A percentile compares a stretch with the other conserved stretches of the same genome.
Conservation (phyloP, 2,113 vertebrate genomes). For the Marmota flaviventris region DNA sequence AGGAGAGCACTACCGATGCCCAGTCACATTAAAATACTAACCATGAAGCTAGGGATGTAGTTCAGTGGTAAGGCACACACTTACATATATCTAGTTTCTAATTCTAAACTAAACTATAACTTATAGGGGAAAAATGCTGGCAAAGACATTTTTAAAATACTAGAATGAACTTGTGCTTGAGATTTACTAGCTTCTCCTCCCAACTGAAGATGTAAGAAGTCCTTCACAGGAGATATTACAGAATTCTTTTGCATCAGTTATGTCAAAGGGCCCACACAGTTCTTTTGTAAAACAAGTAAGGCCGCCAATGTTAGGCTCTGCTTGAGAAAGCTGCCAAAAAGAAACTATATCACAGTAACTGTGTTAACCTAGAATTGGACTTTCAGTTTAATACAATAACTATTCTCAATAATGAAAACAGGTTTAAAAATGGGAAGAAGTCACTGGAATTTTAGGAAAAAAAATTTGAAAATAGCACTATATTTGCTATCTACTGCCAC, state of each 20-base stretch:
- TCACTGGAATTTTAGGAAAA: constrained; percentile 21
- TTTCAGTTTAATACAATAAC: constrained; percentile 7
- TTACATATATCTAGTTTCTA: not conserved
- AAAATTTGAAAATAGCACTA: not conserved
- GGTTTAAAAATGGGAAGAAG: not conserved
- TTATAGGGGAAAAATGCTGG: not conserved
- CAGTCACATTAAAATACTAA: too few relatives aligned
- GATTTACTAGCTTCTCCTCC: not conserved
- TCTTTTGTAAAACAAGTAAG: not conserved
- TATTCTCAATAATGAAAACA: constrained; percentile 29
- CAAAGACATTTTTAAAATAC: not conserved
- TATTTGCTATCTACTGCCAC: not conserved
- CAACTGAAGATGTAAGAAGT: not conserved
- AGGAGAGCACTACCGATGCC: too few relatives aligned
- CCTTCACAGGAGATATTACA: not conserved
- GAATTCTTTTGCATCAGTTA: not conserved
- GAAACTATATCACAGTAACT: constrained; percentile 8
- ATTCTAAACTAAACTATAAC: constrained; percentile 31
- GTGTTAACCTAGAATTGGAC: not conserved
- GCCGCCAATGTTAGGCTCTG: not conserved
- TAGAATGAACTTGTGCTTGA: not conserved
- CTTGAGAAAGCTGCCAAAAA: not conserved
- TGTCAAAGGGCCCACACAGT: not conserved
- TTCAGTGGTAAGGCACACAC: not conserved
- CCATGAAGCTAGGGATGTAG: too few relatives aligned